Evolutionary conservation across 1,140 invertebrate genomes (phyloP).

Genomic region (Mercenaria mercenaria): DNA sequence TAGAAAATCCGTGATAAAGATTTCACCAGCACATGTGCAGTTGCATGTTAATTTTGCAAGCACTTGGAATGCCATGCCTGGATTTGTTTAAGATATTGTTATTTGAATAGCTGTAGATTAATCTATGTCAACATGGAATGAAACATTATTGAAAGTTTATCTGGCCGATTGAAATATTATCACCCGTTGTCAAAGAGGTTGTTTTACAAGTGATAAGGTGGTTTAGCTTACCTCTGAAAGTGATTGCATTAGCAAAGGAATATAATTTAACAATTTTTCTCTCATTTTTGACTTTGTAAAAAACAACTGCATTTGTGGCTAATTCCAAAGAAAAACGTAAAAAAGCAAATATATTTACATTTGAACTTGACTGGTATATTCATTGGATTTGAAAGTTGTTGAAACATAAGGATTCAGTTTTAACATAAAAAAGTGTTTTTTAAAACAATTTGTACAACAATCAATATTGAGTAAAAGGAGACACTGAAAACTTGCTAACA

Average conservation of each 20-base stretch:
- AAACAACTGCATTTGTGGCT: too few relatives aligned
- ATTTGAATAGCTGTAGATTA: constrained; percentile 8
- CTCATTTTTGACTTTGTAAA: too few relatives aligned
- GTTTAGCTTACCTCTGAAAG: not conserved
- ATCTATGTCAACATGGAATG: not conserved
- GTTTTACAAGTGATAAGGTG: constrained; percentile 1
- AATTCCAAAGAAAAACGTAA: too few relatives aligned
- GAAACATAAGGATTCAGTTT: too few relatives aligned
- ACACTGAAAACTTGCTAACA: too few relatives aligned
- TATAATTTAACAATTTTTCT: too few relatives aligned
- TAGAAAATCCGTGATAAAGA: not conserved
- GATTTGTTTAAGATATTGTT: constrained; percentile 34
- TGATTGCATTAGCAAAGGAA: not conserved
- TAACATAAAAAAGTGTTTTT: too few relatives aligned
- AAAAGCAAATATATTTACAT: too few relatives aligned
- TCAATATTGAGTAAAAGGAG: too few relatives aligned
- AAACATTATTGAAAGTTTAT: constrained; percentile 13
- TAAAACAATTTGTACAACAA: too few relatives aligned
- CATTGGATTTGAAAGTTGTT: too few relatives aligned
- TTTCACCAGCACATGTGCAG: not conserved
- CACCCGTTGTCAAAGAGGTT: not conserved
- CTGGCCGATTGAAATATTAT: constrained; percentile 4
- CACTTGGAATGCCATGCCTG: not conserved
- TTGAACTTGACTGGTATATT: too few relatives aligned
- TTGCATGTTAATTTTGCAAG: not conserved